Conservation (phyloP, 2,113 vertebrate species). For the Bothrops jararaca region DNA sequence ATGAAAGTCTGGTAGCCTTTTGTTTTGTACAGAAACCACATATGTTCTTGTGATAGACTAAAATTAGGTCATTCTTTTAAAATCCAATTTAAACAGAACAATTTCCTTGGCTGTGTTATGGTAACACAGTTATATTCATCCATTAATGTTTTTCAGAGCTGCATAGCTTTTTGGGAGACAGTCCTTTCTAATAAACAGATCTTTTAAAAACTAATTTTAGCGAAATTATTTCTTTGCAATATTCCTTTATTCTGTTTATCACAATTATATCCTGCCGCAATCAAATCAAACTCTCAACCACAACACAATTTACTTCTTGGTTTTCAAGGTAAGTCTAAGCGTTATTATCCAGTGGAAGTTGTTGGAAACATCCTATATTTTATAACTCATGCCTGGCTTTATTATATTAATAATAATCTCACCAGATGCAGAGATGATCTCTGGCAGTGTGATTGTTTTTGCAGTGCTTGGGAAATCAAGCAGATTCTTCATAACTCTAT, state of each 20-base stretch:
- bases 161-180: background rate
- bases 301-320: background rate
- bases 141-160: background rate
- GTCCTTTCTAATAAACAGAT: background rate
- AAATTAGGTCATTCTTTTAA: background rate
- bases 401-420: background rate
- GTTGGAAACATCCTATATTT: background rate
- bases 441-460: background rate
- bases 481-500: background rate
- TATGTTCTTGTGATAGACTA: constrained; percentile 24
- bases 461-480: background rate
- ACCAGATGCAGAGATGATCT: background rate
- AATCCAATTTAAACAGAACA: constrained; percentile 5
- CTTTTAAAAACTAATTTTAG: background rate
- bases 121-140: background rate
- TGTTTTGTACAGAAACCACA: constrained; percentile 38
- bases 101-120: constrained; percentile 1
- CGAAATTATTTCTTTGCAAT: background rate
- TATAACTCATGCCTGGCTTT: background rate
- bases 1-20: constrained; percentile 37
- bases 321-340: background rate
- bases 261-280: background rate
- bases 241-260: background rate
- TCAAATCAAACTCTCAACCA: background rate
- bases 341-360: background rate